Conservation (phyloP, 2,113 vertebrate genomes). For the Laterallus jamaicensis region DNA sequence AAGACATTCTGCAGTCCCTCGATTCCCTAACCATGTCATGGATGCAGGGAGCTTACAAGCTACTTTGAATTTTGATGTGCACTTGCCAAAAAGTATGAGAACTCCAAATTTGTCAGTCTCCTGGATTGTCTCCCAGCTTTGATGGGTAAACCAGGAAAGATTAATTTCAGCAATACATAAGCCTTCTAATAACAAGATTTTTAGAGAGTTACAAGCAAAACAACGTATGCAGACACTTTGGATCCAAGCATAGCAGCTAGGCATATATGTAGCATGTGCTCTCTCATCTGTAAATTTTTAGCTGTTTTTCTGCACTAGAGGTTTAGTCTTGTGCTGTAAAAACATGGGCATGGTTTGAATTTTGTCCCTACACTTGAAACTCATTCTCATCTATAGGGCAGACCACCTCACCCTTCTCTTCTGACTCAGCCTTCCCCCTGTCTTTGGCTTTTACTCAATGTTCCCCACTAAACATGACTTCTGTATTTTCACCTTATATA, state of each 20-base stretch:
- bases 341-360: background rate
- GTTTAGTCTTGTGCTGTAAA: background rate
- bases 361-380: background rate
- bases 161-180: background rate
- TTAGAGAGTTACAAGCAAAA: background rate
- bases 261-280: background rate
- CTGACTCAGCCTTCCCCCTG: background rate
- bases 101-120: background rate
- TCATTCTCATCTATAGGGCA: background rate
- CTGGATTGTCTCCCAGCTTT: background rate
- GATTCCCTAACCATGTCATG: background rate
- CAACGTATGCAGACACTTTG: background rate
- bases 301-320: background rate
- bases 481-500: background rate
- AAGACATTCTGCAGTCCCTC: background rate
- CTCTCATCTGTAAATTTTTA: background rate
- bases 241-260: background rate
- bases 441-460: background rate
- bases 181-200: background rate
- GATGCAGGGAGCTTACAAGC: background rate
- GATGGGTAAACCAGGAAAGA: background rate
- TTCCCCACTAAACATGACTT: background rate
- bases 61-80: background rate
- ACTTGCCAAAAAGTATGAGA: background rate
- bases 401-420: background rate